Evolutionary conservation across 2,797 vertebrate genomes (phyloP), one percentile per base, ranked within the genome.

Genomic region (Sciurus carolinensis): DNA sequence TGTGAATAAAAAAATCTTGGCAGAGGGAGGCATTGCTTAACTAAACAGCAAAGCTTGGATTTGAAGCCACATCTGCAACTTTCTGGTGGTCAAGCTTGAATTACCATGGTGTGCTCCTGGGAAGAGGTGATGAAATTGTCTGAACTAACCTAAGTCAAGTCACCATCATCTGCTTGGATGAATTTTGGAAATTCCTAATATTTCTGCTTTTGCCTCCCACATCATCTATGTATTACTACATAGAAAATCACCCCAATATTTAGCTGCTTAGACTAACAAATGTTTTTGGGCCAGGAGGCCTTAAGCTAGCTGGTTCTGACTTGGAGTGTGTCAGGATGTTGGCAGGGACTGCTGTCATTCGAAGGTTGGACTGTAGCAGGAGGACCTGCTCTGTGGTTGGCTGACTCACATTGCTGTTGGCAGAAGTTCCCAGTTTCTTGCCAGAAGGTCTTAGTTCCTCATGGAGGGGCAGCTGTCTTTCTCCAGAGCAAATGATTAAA

Each of bases 401-500:
- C 20, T 84, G 33, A 4, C n/a, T 85, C 18, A 20, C 26, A 17
- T 2, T 13, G 24, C 52, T 47, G 0, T 28, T 90, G 44, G 33
- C 17, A 92, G 30, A 4, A 76, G 44, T 30, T 83, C 24, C 28
- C 13, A 88, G 54, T 15, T 88, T 93, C n/a, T 90, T 92, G 39
- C 20, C 69, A 84, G 11, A 39, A 87, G 39, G 28, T 69, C 36
- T 95, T 90, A 64, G 28, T 50, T 95, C 20, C 44, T 92, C 22
- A 59, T 5, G 33, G 73, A 4, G 33, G 2, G 71, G 36, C 33
- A 39, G 14, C n/a, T 87, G 47, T 33, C 72, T 93, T 95, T 33
- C 75, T 88, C 7, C 44, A 85, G 54, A 88, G 30, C 5, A 66
- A 86, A 59, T 71, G 11, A 73, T 80, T 96, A 86, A 89, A 95